These are phyloP conservation scores for Vulpes lagopus DNA, from an alignment of 2,113 vertebrate species.

Conservation along the genomic window DNA sequence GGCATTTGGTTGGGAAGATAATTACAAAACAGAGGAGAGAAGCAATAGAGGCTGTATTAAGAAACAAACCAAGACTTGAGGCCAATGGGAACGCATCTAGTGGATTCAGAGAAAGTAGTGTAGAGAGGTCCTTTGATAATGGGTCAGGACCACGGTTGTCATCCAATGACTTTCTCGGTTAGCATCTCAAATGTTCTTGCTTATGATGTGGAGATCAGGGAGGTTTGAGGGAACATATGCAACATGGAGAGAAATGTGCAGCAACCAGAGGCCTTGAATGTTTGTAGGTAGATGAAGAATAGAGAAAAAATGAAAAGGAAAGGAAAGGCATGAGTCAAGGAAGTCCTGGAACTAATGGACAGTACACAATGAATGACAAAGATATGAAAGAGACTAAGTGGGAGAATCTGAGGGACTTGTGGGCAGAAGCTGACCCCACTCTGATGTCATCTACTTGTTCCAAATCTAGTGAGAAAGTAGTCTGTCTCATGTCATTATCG, in stretches of 20 bases:
- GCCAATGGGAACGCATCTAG: neutral
- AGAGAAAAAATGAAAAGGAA: neutral
- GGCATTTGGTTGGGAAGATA: neutral
- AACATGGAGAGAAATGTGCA: neutral
- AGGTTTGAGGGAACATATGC: neutral
- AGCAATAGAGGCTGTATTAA: neutral
- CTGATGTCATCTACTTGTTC: neutral
- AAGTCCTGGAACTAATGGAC: neutral
- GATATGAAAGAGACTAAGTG: neutral
- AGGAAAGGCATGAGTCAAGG: neutral
- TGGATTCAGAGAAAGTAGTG: neutral
- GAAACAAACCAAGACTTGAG: neutral
- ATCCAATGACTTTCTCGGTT: neutral
- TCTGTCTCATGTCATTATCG: neutral
- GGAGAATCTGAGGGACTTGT: neutral
- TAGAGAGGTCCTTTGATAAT: neutral
- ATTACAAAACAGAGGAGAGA: neutral
- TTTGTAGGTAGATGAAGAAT: neutral
- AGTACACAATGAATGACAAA: neutral
- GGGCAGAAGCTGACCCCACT: neutral
- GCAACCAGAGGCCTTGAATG: fast-evolving
- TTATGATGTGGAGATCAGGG: neutral
- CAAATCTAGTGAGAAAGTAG: neutral
- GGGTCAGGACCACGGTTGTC: neutral
- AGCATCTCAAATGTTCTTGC: neutral